Evolutionary conservation across 1,140 invertebrate genomes (phyloP).

Genomic region (Micrasema longulum): DNA sequence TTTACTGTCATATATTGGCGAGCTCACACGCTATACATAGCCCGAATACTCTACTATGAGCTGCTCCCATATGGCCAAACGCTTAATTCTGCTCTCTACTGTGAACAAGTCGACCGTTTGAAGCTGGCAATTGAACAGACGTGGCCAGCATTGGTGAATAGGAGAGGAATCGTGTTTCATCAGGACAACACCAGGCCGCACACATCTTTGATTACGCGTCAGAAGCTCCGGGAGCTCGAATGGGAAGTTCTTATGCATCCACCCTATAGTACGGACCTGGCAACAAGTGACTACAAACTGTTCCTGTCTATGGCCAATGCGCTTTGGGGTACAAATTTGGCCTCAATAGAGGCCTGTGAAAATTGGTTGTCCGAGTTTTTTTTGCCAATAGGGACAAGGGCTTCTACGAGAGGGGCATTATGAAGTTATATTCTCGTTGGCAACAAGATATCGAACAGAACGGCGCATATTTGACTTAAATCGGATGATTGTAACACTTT

Average conservation of each 20-base stretch:
- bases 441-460: conserved; percentile 20
- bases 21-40: too few species aligned
- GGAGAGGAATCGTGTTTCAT: conserved; percentile 22
- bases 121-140: too few species aligned
- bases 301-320: conserved; percentile 5
- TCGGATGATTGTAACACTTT: conserved; percentile 17
- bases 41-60: too few species aligned
- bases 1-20: too few species aligned
- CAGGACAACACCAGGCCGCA: conserved; percentile 20
- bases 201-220: conserved; percentile 11
- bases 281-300: conserved; percentile 1
- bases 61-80: too few species aligned
- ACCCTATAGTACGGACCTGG: conserved; percentile 7
- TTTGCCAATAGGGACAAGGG: conserved; percentile 11
- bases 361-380: conserved; percentile 24
- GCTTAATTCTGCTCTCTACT: too few species aligned
- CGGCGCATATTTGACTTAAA: conserved; percentile 12
- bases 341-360: conserved; percentile 9
- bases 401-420: conserved; percentile 9
- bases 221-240: conserved; percentile 18
- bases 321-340: conserved; percentile 8
- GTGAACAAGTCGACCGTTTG: too few species aligned
- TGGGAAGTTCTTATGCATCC: conserved; percentile 4
- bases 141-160: too few species aligned
- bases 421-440: conserved; percentile 13